Evolutionary conservation across 1,140 invertebrate species (phyloP).

Genomic region (Mactra quadrangularis): DNA sequence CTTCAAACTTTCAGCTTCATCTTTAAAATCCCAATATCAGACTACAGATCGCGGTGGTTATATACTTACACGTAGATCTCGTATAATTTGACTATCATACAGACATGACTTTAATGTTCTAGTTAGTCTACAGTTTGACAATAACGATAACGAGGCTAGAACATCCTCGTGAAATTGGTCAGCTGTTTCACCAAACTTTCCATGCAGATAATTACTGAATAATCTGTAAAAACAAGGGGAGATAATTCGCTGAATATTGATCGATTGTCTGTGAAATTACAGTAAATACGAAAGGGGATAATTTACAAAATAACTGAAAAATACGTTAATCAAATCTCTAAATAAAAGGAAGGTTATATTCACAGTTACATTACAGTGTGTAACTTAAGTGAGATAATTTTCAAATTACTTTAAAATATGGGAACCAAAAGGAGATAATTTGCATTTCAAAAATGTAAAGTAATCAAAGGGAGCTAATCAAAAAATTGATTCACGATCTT

Average conservation of each 20-base stretch:
- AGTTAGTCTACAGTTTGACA: constrained; percentile 18
- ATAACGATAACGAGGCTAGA: background rate
- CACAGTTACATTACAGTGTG: no score
- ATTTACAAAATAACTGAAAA: background rate
- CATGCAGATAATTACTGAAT: constrained; percentile 57
- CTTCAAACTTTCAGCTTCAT: no score
- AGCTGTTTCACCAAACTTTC: constrained; percentile 16
- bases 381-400: no score
- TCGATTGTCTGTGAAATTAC: background rate
- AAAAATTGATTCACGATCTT: background rate
- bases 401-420: no score
- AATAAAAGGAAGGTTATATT: no score
- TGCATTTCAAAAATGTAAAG: no score
- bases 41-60: no score
- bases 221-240: constrained; percentile 21
- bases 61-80: constrained; percentile 4
- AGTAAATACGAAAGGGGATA: background rate
- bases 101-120: constrained; percentile 43
- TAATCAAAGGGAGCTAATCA: background rate
- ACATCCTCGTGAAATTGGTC: constrained; percentile 37
- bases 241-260: background rate
- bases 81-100: constrained; percentile 32
- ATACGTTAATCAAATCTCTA: no score
- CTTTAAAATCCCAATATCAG: no score
- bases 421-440: no score